These are phyloP conservation scores for Chironomus striatipennis DNA, from an alignment of 1,140 invertebrate genomes.

Conservation along the genomic window DNA sequence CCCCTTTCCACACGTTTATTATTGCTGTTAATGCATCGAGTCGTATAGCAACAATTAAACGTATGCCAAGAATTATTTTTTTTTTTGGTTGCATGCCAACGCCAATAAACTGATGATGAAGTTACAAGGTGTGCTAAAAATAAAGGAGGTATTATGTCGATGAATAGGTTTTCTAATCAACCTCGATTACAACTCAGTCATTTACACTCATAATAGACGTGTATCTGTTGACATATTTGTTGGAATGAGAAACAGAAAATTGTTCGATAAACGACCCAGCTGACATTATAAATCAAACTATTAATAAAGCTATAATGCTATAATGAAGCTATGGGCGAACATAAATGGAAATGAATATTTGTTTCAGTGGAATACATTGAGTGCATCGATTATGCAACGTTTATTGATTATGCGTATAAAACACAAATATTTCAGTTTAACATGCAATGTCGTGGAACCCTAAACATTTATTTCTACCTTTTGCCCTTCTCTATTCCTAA, in stretches of 20 bases:
- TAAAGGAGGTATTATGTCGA: neutral
- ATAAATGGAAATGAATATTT: neutral
- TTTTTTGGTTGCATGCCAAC: slow-evolving; percentile 1
- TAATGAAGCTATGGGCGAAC: too few species aligned
- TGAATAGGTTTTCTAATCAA: neutral
- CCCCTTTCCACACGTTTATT: neutral
- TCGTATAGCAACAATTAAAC: neutral
- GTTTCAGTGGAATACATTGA: too few species aligned
- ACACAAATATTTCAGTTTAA: too few species aligned
- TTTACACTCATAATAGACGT: neutral
- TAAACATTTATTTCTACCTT: neutral
- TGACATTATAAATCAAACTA: neutral
- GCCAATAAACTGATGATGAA: slow-evolving; percentile 6
- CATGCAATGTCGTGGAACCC: neutral
- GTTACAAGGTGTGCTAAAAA: neutral
- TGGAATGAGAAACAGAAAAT: neutral
- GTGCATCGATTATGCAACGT: neutral
- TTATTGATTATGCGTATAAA: slow-evolving; percentile 19
- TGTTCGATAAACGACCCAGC: neutral
- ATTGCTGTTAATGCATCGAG: neutral
- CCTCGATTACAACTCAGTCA: neutral
- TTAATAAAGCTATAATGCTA: neutral
- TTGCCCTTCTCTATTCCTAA: neutral
- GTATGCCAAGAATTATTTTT: neutral
- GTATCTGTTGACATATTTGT: neutral